Percentiles rank a stretch among this genome's conserved stretches.
Conservation (phyloP, 2,888 invertebrate genomes). For the Eurois occulta region DNA sequence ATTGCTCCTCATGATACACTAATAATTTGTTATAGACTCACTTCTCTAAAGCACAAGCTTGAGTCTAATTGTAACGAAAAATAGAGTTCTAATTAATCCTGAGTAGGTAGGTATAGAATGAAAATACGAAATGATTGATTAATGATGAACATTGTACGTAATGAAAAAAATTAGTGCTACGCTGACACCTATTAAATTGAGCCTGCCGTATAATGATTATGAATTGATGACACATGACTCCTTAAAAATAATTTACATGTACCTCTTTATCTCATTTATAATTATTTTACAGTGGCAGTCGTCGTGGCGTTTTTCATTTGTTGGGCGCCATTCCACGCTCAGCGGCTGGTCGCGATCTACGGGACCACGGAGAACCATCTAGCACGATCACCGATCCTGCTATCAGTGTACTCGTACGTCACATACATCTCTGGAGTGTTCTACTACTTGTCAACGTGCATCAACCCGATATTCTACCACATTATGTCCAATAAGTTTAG, state of each 20-base stretch:
- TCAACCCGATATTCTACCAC: conserved; percentile 98
- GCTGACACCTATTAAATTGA: not conserved
- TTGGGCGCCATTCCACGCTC: conserved; percentile 98
- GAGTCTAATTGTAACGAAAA: too few species aligned
- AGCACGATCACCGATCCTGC: conserved; percentile 84
- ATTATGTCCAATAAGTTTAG: conserved; percentile 98
- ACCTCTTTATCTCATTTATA: not conserved
- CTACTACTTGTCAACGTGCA: conserved; percentile 97
- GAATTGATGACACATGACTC: too few species aligned
- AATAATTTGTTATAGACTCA: too few species aligned
- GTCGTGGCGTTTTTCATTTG: conserved; percentile 97
- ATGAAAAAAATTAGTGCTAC: not conserved
- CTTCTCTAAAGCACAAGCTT: too few species aligned
- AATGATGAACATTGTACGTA: too few species aligned
- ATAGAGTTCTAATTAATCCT: too few species aligned
- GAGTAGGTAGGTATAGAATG: too few species aligned
- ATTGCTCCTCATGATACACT: too few species aligned
- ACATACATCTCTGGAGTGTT: conserved; percentile 96
- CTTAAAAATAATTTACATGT: not conserved
- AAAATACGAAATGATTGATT: too few species aligned
- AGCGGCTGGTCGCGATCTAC: conserved; percentile 95
- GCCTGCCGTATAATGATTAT: too few species aligned
- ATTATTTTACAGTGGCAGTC: conserved; percentile 92
- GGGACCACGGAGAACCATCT: conserved; percentile 87
- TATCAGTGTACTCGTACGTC: conserved; percentile 92